These are phyloP conservation scores for Dipodomys stephensi DNA, from an alignment of 2,113 vertebrate species.

Conservation along the genomic window DNA sequence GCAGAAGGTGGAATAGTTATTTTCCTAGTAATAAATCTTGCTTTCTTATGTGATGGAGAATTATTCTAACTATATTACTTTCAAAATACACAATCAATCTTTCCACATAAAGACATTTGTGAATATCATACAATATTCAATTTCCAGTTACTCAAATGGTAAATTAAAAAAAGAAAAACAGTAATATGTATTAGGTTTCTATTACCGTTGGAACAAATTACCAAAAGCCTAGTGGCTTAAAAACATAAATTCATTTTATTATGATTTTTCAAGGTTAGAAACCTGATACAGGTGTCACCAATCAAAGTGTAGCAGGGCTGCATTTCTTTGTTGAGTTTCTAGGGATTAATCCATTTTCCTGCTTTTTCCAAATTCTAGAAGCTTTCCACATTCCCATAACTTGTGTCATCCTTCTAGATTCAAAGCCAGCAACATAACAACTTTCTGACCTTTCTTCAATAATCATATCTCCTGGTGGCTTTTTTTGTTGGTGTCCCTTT, in stretches of 20 bases:
- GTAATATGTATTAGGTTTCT: not conserved
- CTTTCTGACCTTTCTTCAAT: not conserved
- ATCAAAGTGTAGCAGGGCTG: not conserved
- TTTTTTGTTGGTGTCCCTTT: not conserved
- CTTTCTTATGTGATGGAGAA: not conserved
- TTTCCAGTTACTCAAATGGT: conserved; percentile 33
- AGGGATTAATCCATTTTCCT: not conserved
- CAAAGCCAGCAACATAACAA: not conserved
- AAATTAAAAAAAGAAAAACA: not conserved
- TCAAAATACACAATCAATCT: not conserved
- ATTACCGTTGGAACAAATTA: not conserved
- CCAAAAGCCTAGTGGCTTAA: not conserved
- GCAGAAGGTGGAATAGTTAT: not conserved
- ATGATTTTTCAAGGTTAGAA: not conserved
- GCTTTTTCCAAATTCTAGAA: not conserved
- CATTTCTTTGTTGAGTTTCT: not conserved
- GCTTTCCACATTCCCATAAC: not conserved
- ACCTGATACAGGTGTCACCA: not conserved
- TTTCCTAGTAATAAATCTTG: not conserved
- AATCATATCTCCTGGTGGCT: not conserved
- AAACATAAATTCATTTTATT: not conserved
- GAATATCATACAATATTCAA: conserved; percentile 4
- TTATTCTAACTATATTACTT: not conserved
- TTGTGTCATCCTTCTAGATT: not conserved
- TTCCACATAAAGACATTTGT: not conserved